A percentile compares a stretch with the other conserved stretches of the same genome.
phyloP scores from a whole-genome alignment of 2,113 vertebrate species.

The Choloepus hoffmanni region DNA sequence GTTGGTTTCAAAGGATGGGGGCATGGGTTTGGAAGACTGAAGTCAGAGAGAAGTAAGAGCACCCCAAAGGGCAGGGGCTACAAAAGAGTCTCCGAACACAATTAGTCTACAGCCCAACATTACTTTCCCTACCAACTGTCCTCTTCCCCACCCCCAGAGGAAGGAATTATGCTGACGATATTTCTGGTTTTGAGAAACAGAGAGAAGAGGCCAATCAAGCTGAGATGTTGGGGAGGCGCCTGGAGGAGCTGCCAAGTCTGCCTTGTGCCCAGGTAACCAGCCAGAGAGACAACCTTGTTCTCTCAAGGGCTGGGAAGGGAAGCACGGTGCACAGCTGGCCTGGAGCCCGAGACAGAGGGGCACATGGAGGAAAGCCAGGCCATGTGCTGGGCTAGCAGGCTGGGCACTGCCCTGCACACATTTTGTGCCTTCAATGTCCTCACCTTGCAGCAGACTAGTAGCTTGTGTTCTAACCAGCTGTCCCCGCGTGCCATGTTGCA shows the following conservation, averaged over 20 bases:
- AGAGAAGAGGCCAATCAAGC: not conserved
- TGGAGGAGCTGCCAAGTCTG: not conserved
- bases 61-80: not conserved
- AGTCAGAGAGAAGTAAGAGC: slow-evolving; percentile 9
- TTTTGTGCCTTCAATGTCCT: slow-evolving; percentile 43
- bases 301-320: not conserved
- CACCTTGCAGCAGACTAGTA: slow-evolving; percentile 58
- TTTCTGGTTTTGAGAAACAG: slow-evolving; percentile 46
- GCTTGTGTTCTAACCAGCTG: slow-evolving; percentile 60
- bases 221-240: not conserved
- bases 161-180: not conserved
- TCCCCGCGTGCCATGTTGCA: slow-evolving; percentile 40
- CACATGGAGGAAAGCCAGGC: not conserved
- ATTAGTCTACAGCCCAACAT: not conserved
- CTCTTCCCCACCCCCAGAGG: not conserved
- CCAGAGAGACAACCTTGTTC: slow-evolving; percentile 49
- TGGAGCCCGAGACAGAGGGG: not conserved
- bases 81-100: not conserved
- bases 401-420: not conserved
- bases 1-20: not conserved
- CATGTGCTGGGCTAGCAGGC: slow-evolving; percentile 41
- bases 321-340: not conserved
- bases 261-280: not conserved
- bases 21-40: not conserved
- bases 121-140: not conserved